Percentiles rank a stretch among this genome's conserved stretches.
phyloP scores from a whole-genome alignment of 2,888 invertebrate species.

The Acrocyrtus sp. region DNA sequence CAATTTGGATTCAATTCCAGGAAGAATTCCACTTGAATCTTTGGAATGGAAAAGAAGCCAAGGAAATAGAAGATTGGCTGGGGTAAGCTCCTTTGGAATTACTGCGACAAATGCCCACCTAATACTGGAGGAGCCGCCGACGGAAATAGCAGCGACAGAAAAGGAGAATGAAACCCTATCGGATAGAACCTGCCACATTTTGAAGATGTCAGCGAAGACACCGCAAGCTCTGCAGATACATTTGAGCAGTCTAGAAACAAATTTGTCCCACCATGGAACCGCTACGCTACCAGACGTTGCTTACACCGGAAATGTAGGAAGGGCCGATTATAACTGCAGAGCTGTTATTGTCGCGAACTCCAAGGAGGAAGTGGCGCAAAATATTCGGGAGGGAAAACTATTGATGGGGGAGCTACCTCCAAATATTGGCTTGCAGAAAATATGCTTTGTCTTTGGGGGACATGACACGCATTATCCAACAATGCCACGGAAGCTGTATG shows the following conservation, averaged over 20 bases:
- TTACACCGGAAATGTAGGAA: conserved; percentile 30
- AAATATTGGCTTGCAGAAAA: not conserved
- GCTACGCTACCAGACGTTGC: conserved; percentile 1
- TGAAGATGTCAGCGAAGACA: conserved; percentile 22
- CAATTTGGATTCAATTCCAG: conserved; percentile 32
- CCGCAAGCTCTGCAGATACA: conserved; percentile 10
- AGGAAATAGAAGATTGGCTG: conserved; percentile 21
- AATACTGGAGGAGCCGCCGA: not conserved
- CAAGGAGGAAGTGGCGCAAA: conserved; percentile 9
- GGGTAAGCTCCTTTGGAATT: conserved; percentile 40
- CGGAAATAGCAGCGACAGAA: not conserved
- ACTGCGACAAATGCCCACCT: conserved; percentile 25
- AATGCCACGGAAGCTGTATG: conserved; percentile 36
- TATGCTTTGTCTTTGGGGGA: conserved; percentile 50
- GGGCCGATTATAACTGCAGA: conserved; percentile 31
- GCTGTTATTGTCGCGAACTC: conserved; percentile 19
- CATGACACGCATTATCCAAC: conserved; percentile 46
- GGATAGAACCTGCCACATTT: conserved; percentile 8
- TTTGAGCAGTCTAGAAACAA: not conserved
- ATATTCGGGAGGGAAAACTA: not conserved
- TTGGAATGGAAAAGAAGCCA: conserved; percentile 13
- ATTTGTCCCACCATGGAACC: not conserved
- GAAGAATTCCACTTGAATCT: conserved; percentile 18
- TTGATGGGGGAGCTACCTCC: not conserved
- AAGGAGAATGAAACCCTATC: not conserved